Evolutionary conservation across 2,888 invertebrate genomes (phyloP), one percentile per base, ranked within the genome.

Genomic region (Slavum lentiscoides): DNA sequence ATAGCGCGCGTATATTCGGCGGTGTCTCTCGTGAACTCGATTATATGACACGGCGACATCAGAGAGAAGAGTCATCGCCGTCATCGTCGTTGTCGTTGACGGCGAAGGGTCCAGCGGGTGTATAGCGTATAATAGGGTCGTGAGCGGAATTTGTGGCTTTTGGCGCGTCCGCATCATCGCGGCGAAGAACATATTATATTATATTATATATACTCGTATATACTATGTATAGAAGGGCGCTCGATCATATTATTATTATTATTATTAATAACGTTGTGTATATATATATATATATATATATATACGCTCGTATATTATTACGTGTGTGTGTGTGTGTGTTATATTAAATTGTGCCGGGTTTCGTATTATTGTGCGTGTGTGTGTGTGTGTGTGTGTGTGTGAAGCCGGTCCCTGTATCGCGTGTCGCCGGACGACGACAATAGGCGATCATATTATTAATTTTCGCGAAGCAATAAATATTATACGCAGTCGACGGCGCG

Each of bases 391-490:
- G 55, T 55, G 19, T 55, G 30, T 30, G 30, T 30, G 30, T 55
- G 19, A 19, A 55, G 55, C 55, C 19, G 55, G 55, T 55, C 55
- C 55, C 19, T 55, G 30, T 30, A 55, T 55, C 19, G 17, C 19
- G 11, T 19, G 61, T 23, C 61, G 21, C 11, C 59, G 59, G 61
- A 21, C 61, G 61, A 21, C 23, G 21, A 61, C 61, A 21, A 59
- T 59, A 11, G 55, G 19, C 55, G 55, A 61, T 30, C 30, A 30
- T 30, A 30, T 61, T 61, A 61, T 61, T 61, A 61, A 61, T 61
- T 55, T 23, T 61, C 61, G 23, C 61, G 23, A 23, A 61, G 23
- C 61, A 13, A 61, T 64, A 64, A 64, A 64, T 64, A 64, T 9
- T 30, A 30, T 30, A 30, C 30, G 4, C 30, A 30, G 30, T 23